phyloP scores from a whole-genome alignment of 30 jellyfish, hydroid and myxozoan genomes.

The Sanderia malayensis region DNA sequence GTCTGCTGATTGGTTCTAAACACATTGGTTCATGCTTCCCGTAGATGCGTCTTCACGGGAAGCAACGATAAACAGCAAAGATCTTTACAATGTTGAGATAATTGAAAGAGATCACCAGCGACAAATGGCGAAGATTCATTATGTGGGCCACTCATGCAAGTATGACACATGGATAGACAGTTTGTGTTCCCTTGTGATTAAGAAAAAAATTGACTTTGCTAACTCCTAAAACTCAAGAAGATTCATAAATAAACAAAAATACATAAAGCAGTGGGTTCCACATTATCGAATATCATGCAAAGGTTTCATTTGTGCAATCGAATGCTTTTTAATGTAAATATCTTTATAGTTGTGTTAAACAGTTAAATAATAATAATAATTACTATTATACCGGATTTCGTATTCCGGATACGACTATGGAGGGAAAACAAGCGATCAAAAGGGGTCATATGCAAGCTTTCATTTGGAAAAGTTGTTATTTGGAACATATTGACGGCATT shows the following conservation, averaged over 20 bases:
- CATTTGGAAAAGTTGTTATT: too few species aligned
- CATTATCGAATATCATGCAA: not conserved
- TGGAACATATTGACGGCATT: too few species aligned
- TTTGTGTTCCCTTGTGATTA: constrained; percentile 14
- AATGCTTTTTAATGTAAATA: too few species aligned
- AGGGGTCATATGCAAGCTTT: too few species aligned
- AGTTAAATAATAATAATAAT: too few species aligned
- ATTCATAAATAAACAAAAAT: not conserved
- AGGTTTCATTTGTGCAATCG: not conserved
- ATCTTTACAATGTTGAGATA: constrained; percentile 14
- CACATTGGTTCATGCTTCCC: not conserved
- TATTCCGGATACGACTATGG: too few species aligned
- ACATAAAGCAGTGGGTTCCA: not conserved
- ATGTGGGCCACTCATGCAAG: constrained; percentile 18
- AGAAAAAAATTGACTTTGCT: not conserved
- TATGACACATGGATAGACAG: constrained; percentile 23
- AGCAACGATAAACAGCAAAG: constrained; percentile 9
- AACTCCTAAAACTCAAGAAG: not conserved
- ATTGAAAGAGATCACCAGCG: constrained; percentile 16
- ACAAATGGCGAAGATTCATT: constrained; percentile 11
- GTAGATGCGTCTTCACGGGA: not conserved
- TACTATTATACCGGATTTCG: too few species aligned
- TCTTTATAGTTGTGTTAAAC: too few species aligned
- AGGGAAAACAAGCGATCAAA: too few species aligned
- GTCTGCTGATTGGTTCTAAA: constrained; percentile 1